Percentiles rank a stretch among this genome's conserved stretches.
phyloP scores from a whole-genome alignment of 2,113 vertebrate genomes.

The Microcebus murinus region DNA sequence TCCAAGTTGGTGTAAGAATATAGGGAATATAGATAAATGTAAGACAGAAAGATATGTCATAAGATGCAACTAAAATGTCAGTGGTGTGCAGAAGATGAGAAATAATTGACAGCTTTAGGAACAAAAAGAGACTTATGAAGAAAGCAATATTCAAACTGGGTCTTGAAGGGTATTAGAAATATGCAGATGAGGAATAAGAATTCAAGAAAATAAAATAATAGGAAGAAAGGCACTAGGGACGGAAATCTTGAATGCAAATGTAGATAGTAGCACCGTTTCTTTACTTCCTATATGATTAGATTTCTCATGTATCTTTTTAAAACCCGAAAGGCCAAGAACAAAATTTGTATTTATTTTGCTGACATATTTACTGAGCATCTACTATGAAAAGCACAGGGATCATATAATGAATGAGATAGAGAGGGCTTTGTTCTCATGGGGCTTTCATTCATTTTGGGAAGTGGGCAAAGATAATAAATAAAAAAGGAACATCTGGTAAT shows the following conservation, averaged over 20 bases:
- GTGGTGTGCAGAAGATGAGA: neutral
- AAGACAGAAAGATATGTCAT: neutral
- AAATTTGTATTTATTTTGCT: neutral
- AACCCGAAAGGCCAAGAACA: neutral
- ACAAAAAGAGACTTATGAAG: neutral
- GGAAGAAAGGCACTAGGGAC: neutral
- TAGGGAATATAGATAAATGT: neutral
- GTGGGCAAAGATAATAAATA: neutral
- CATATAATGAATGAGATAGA: neutral
- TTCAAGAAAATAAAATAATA: neutral
- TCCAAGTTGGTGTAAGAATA: neutral
- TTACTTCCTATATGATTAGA: neutral
- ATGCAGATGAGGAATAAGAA: neutral
- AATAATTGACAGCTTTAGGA: neutral
- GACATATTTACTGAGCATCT: neutral
- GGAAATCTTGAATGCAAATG: neutral
- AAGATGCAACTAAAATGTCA: neutral
- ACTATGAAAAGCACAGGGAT: neutral
- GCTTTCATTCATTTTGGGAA: neutral
- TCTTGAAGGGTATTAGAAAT: conserved; percentile 23
- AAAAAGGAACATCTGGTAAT: neutral
- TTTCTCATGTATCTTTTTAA: neutral
- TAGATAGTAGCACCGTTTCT: neutral
- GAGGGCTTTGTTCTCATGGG: neutral
- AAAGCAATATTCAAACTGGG: neutral